Conservation (phyloP, 2,888 invertebrate genomes). For the Cristatella mucedo region DNA sequence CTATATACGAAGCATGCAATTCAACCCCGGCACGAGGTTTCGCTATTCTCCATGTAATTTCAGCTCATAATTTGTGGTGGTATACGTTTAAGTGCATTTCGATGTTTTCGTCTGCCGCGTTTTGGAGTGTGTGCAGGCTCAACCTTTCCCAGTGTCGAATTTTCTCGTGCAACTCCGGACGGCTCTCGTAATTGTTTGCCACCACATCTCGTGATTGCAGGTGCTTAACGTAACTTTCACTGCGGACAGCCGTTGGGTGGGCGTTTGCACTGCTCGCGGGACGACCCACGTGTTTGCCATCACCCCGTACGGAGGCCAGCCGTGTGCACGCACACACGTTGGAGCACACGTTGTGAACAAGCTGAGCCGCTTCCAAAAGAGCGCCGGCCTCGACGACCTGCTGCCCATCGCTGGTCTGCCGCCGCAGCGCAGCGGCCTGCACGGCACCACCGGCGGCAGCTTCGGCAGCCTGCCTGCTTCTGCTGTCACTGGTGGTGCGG, state of each 20-base stretch:
- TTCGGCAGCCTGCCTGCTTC: too few relatives aligned
- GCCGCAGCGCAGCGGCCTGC: constrained; percentile 20
- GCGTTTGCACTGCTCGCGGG: constrained; percentile 80
- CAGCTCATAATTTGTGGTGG: too few relatives aligned
- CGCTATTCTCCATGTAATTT: too few relatives aligned
- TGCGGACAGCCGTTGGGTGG: constrained; percentile 82
- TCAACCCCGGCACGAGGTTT: too few relatives aligned
- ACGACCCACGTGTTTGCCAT: constrained; percentile 95
- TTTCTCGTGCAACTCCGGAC: too few relatives aligned
- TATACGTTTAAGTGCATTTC: too few relatives aligned
- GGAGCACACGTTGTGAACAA: constrained; percentile 81
- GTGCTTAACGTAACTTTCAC: constrained; percentile 76
- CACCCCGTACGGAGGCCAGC: constrained; percentile 70
- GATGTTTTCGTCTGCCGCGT: too few relatives aligned
- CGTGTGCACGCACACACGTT: constrained; percentile 82
- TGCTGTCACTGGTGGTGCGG: too few relatives aligned
- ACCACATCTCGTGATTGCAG: constrained; percentile 20
- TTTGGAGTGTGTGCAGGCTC: too few relatives aligned
- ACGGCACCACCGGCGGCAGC: constrained; percentile 43
- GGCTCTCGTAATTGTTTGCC: neutral
- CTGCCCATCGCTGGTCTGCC: too few relatives aligned
- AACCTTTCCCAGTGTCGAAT: too few relatives aligned
- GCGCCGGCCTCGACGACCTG: constrained; percentile 63
- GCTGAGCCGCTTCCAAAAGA: constrained; percentile 81
- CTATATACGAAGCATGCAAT: too few relatives aligned